Evolutionary conservation across 2,113 vertebrate genomes (phyloP).

Genomic region (Bubo scandiacus): DNA sequence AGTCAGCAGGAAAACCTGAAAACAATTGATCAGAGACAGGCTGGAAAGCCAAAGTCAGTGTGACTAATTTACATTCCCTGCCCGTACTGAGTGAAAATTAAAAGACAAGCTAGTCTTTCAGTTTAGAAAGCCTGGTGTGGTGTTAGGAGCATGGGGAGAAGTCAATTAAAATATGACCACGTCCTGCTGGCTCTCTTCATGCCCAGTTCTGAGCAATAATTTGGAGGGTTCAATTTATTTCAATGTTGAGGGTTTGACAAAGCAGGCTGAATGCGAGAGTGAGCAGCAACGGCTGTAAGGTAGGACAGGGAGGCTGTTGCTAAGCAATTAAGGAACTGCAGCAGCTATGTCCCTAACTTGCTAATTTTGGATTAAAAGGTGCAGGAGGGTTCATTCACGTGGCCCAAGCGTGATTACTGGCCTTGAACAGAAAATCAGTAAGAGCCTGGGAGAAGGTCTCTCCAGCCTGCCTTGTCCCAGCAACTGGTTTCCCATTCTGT

Average conservation of each 20-base stretch:
- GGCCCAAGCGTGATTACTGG: background rate
- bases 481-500: background rate
- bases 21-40: slow-evolving; percentile 43
- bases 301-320: slow-evolving; percentile 35
- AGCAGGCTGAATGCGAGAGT: background rate
- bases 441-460: background rate
- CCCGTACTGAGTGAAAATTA: background rate
- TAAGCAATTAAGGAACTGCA: slow-evolving; percentile 47
- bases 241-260: background rate
- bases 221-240: background rate
- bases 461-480: background rate
- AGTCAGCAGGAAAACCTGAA: slow-evolving; percentile 43
- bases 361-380: slow-evolving; percentile 29
- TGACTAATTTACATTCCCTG: slow-evolving; percentile 57
- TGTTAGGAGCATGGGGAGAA: background rate
- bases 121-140: background rate
- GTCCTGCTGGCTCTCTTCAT: background rate
- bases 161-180: background rate
- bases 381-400: background rate
- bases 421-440: background rate
- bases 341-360: background rate
- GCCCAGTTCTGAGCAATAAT: background rate
- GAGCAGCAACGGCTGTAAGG: background rate
- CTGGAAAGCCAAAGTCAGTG: slow-evolving; percentile 34
- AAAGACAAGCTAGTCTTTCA: slow-evolving; percentile 12